Evolutionary conservation across 2,113 vertebrate genomes (phyloP), one percentile per base, ranked within the genome.

Genomic region (Gulo gulo): DNA sequence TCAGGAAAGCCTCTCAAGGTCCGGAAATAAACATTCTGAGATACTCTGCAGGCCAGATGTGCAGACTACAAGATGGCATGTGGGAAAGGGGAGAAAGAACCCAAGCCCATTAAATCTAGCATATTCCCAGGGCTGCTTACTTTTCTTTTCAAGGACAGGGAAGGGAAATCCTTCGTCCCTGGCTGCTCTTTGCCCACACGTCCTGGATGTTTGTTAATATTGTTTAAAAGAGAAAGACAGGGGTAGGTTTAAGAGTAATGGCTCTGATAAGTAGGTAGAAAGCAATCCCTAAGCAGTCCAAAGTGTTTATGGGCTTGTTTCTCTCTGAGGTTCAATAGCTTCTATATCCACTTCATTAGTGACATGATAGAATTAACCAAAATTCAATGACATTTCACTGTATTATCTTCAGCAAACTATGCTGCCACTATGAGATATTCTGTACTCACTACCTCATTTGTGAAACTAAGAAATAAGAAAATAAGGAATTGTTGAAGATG

Each of bases 21-120:
- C 92, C 11, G 12, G 74, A 97, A 98, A 93, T 93, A 98, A 92
- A 94, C 95, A 97, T 96, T 91, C 91, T 97, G 86, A 78, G 91
- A 98, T 97, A 94, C 52, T 98, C 97, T 98, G 95, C 97, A 95
- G 85, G 96, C 94, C 67, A 90, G 95, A 98, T 98, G 97, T 98
- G 91, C 84, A 78, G 92, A 63, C 95, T 92, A 18, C 57, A 82
- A 95, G 95, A 94, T 96, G 94, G 88, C 94, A 97, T 88, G 63
- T 88, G 92, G 80, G 73, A 96, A 52, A 92, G 95, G 57, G 93
- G 34, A 95, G 86, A 97, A 88, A 85, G 93, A 98, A 97, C 34
- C 83, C 97, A 73, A 97, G 29, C 88, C 95, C 79, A 67, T 73
- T 97, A 97, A 98, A 95, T 61, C 65, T 92, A 79, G 74, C 42